A percentile compares a stretch with the other conserved stretches of the same genome.
phyloP scores from a whole-genome alignment of 2,888 invertebrate species.

The Cheilosia impressa region DNA sequence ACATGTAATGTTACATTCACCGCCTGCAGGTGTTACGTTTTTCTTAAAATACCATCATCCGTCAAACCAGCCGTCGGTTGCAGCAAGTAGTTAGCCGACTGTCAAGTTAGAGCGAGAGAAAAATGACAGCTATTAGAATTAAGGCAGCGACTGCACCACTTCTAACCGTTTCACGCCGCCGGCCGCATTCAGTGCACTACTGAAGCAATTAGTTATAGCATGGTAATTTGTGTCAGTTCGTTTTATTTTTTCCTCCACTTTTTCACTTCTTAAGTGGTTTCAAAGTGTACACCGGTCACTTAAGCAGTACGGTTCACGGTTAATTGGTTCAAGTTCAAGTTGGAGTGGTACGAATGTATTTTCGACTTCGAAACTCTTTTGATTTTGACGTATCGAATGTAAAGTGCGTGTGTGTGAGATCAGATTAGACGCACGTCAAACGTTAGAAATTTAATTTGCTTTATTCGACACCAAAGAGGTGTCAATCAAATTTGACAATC shows the following conservation, averaged over 20 bases:
- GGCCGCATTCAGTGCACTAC: slow-evolving; percentile 28
- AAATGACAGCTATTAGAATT: slow-evolving; percentile 72
- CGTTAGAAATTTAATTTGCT: slow-evolving; percentile 69
- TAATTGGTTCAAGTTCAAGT: slow-evolving; percentile 71
- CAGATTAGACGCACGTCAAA: slow-evolving; percentile 46
- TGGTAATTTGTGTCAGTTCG: slow-evolving; percentile 63
- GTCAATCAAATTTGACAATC: slow-evolving; percentile 70
- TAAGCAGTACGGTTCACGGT: slow-evolving; percentile 54
- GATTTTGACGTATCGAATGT: slow-evolving; percentile 28
- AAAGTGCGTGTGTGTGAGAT: slow-evolving; percentile 36
- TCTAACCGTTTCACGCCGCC: slow-evolving; percentile 51
- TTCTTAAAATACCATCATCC: slow-evolving; percentile 62
- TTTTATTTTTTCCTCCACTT: background rate
- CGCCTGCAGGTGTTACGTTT: slow-evolving; percentile 64
- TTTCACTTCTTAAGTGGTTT: slow-evolving; percentile 41
- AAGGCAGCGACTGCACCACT: slow-evolving; percentile 31
- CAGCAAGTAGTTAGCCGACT: slow-evolving; percentile 49
- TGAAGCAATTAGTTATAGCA: slow-evolving; percentile 69
- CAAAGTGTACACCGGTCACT: slow-evolving; percentile 37
- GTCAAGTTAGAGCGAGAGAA: slow-evolving; percentile 70
- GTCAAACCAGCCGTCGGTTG: slow-evolving; percentile 38
- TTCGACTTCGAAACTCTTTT: slow-evolving; percentile 38
- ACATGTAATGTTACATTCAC: slow-evolving; percentile 51
- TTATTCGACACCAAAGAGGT: slow-evolving; percentile 53
- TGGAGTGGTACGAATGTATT: slow-evolving; percentile 10